Evolutionary conservation across 2,113 vertebrate genomes (phyloP).

Genomic region (Smithornis capensis): DNA sequence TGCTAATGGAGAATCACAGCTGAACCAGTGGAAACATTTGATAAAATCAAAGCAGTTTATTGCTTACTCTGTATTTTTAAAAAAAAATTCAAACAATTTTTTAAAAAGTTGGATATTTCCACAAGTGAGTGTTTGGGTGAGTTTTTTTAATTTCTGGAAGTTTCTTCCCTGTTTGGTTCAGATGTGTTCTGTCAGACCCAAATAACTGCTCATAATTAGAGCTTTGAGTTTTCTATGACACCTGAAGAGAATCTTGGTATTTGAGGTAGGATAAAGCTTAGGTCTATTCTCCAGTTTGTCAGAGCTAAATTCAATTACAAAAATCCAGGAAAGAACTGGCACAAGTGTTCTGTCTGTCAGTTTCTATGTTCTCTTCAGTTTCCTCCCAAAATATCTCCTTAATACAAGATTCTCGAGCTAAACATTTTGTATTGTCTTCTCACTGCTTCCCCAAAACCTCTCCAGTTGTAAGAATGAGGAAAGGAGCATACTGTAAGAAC

Average conservation of each 20-base stretch:
- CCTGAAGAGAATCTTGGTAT: not conserved
- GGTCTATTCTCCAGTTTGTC: not conserved
- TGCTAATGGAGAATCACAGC: not conserved
- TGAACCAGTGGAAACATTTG: not conserved
- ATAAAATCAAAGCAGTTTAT: not conserved
- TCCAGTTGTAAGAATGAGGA: not conserved
- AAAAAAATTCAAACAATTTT: not conserved
- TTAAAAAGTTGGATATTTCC: not conserved
- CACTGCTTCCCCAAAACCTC: not conserved
- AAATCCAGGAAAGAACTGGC: not conserved
- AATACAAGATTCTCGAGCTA: not conserved
- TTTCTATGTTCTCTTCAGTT: not conserved
- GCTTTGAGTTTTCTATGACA: not conserved
- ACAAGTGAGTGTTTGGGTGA: not conserved
- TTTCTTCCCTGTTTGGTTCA: not conserved
- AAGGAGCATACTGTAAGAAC: not conserved
- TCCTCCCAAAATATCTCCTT: not conserved
- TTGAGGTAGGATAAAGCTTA: not conserved
- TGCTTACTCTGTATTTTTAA: not conserved
- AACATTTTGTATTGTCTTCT: not conserved
- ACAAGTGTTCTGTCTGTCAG: not conserved
- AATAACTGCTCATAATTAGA: not conserved
- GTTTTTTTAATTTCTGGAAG: not conserved
- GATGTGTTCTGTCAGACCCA: not conserved
- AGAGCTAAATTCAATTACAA: not conserved